These are phyloP conservation scores for Timema cristinae DNA, from an alignment of 2,888 invertebrate genomes.

Conservation along the genomic window DNA sequence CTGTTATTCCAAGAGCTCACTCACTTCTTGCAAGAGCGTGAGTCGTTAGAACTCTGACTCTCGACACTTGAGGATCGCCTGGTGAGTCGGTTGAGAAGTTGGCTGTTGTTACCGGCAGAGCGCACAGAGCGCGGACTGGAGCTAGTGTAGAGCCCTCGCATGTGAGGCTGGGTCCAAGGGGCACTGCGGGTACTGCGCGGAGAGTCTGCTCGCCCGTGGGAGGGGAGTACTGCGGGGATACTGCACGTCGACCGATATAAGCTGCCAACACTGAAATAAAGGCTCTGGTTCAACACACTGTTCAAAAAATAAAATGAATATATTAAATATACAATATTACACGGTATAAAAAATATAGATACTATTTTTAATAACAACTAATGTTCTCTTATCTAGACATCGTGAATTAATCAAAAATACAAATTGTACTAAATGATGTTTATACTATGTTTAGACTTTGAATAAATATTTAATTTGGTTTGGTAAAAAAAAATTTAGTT, in stretches of 20 bases:
- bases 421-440: too few species aligned
- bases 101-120: slow-evolving; percentile 53
- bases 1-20: background rate
- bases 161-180: slow-evolving; percentile 69
- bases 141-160: slow-evolving; percentile 72
- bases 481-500: too few species aligned
- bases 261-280: slow-evolving; percentile 36
- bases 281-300: background rate
- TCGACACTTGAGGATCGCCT: slow-evolving; percentile 67
- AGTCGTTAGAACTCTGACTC: slow-evolving; percentile 86
- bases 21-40: slow-evolving; percentile 56
- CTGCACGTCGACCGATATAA: slow-evolving; percentile 52
- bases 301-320: background rate
- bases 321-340: too few species aligned
- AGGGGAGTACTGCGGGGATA: slow-evolving; percentile 44
- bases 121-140: slow-evolving; percentile 80
- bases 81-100: slow-evolving; percentile 41
- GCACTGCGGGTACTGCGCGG: slow-evolving; percentile 82
- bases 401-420: too few species aligned
- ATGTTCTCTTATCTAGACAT: too few species aligned
- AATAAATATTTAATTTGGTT: too few species aligned
- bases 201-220: slow-evolving; percentile 38
- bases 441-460: too few species aligned
- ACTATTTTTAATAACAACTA: too few species aligned
- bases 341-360: too few species aligned